Percentiles rank a stretch among this genome's conserved stretches.
These are phyloP conservation scores for Muscicapa comitata DNA, from an alignment of 2,797 vertebrate species.

Conservation along the genomic window DNA sequence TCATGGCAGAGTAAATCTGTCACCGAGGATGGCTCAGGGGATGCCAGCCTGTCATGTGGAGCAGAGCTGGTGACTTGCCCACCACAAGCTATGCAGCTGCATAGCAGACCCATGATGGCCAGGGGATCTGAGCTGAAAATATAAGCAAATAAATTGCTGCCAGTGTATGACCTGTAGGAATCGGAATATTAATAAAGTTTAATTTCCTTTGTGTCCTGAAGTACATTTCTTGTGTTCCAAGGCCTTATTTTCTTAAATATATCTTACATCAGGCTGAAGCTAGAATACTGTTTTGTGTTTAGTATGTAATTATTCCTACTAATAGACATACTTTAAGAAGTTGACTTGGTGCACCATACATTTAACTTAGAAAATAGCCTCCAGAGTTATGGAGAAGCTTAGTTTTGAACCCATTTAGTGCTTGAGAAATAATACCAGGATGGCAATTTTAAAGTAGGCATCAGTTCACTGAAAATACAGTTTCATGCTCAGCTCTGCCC, in stretches of 20 bases:
- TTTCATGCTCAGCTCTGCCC: background rate
- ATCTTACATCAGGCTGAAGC: background rate
- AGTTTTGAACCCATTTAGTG: background rate
- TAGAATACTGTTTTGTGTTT: background rate
- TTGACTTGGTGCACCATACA: background rate
- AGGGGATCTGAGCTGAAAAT: background rate
- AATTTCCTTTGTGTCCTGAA: background rate
- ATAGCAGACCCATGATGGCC: background rate
- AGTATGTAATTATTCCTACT: background rate
- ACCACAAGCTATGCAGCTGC: background rate
- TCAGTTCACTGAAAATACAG: background rate
- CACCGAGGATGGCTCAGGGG: background rate
- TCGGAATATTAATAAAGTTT: background rate
- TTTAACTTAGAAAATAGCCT: background rate
- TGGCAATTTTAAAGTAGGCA: background rate
- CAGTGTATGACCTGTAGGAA: background rate
- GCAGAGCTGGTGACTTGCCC: background rate
- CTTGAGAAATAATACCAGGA: background rate
- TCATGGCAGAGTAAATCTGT: background rate
- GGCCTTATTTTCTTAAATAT: background rate
- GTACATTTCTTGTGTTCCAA: background rate
- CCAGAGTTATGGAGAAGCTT: background rate
- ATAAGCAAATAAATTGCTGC: constrained; percentile 1
- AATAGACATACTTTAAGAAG: background rate
- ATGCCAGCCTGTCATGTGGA: background rate